A percentile compares a stretch with the other conserved stretches of the same genome.
phyloP scores from a whole-genome alignment of 2,888 invertebrate genomes.

The Ornithoptera priamus region DNA sequence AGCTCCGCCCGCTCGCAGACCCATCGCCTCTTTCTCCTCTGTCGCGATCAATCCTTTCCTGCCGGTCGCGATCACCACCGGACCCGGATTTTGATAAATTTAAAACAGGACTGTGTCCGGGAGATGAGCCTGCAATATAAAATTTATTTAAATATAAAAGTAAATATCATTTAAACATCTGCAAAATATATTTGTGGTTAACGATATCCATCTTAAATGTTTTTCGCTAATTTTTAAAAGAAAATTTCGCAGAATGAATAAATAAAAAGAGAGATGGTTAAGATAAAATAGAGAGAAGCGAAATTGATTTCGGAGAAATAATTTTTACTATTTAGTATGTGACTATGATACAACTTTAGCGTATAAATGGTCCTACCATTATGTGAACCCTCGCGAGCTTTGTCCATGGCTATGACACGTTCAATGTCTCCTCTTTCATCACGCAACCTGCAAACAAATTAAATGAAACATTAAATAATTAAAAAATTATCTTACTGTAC shows the following conservation, averaged over 20 bases:
- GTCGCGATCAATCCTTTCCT: slow-evolving; percentile 81
- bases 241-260: too few relatives aligned
- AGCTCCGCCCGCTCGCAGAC: slow-evolving; percentile 77
- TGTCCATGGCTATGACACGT: slow-evolving; percentile 88
- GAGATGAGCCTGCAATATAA: slow-evolving; percentile 85
- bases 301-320: background rate
- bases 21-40: slow-evolving; percentile 74
- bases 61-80: slow-evolving; percentile 84
- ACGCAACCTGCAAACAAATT: slow-evolving; percentile 86
- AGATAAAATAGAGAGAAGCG: background rate
- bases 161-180: background rate
- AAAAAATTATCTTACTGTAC: background rate
- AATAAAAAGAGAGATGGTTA: too few relatives aligned
- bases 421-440: slow-evolving; percentile 93
- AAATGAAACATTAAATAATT: background rate
- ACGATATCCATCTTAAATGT: too few relatives aligned
- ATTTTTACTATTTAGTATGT: background rate
- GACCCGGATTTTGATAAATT: slow-evolving; percentile 94
- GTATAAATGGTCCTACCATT: slow-evolving; percentile 81
- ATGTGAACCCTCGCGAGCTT: slow-evolving; percentile 92
- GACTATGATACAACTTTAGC: slow-evolving; percentile 50
- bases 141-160: background rate
- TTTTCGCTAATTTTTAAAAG: too few relatives aligned
- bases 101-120: slow-evolving; percentile 94
- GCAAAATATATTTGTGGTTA: background rate